phyloP scores from a whole-genome alignment of 2,888 invertebrate species.

The Spisula solida region DNA sequence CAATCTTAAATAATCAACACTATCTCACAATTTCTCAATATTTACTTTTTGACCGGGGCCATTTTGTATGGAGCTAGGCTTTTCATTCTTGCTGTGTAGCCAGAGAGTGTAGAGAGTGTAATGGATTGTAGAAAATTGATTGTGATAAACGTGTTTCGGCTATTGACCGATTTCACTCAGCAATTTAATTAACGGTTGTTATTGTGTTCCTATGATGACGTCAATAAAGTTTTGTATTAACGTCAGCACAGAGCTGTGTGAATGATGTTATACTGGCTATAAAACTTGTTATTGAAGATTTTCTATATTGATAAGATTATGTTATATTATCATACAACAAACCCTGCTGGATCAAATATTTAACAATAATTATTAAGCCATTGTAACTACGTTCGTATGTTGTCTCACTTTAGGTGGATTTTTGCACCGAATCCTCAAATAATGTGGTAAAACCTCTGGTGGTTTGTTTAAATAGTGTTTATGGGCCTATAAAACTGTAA shows the following conservation, averaged over 20 bases:
- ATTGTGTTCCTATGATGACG: conserved; percentile 28
- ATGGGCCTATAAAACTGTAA: not conserved
- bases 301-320: conserved; percentile 19
- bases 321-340: not conserved
- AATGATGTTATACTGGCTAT: conserved; percentile 25
- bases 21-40: no score
- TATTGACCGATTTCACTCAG: not conserved
- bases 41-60: no score
- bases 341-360: not conserved
- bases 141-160: conserved; percentile 8
- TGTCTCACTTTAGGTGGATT: not conserved
- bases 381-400: not conserved
- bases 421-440: not conserved
- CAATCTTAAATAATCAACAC: no score
- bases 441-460: not conserved
- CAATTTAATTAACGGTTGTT: conserved; percentile 41
- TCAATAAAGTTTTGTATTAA: no score
- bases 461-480: not conserved
- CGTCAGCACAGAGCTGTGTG: not conserved
- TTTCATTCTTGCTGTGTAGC: no score
- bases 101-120: not conserved
- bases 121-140: conserved; percentile 17
- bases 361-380: not conserved
- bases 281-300: no score
- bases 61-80: no score